Percentiles rank a stretch among this genome's conserved stretches.
Evolutionary conservation across 2,113 vertebrate genomes (phyloP).

Genomic region (Thamnophis sirtalis): DNA sequence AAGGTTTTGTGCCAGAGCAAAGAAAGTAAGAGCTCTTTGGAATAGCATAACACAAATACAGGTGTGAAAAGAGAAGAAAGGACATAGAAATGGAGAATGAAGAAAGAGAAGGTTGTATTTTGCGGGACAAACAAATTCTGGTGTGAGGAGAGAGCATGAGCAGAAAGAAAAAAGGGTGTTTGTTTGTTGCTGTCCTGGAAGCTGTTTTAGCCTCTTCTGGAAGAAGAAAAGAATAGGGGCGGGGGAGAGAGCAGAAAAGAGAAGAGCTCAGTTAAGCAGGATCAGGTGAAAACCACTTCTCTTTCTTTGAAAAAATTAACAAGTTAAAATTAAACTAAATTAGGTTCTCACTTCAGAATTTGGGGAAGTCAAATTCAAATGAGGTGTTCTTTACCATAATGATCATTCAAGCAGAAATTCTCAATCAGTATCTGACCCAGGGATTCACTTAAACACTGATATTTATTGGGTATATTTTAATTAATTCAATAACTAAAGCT

Average conservation of each 20-base stretch:
- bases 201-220: not conserved
- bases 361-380: not conserved
- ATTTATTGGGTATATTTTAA: not conserved
- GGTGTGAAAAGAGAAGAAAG: not conserved
- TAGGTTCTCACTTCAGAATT: not conserved
- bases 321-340: not conserved
- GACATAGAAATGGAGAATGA: not conserved
- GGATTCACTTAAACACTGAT: not conserved
- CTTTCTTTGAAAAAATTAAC: not conserved
- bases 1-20: not conserved
- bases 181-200: not conserved
- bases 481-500: not conserved
- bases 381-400: not conserved
- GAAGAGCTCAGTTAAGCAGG: not conserved
- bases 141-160: not conserved
- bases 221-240: not conserved
- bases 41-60: not conserved
- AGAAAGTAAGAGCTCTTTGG: not conserved
- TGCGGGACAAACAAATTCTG: not conserved
- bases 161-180: not conserved
- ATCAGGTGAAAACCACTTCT: not conserved
- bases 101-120: not conserved
- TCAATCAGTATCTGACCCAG: not conserved
- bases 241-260: not conserved
- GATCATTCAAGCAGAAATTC: not conserved